A percentile compares a stretch with the other conserved stretches of the same genome.
Evolutionary conservation across 2,888 invertebrate genomes (phyloP).

Genomic region (Adelphocoris suturalis): DNA sequence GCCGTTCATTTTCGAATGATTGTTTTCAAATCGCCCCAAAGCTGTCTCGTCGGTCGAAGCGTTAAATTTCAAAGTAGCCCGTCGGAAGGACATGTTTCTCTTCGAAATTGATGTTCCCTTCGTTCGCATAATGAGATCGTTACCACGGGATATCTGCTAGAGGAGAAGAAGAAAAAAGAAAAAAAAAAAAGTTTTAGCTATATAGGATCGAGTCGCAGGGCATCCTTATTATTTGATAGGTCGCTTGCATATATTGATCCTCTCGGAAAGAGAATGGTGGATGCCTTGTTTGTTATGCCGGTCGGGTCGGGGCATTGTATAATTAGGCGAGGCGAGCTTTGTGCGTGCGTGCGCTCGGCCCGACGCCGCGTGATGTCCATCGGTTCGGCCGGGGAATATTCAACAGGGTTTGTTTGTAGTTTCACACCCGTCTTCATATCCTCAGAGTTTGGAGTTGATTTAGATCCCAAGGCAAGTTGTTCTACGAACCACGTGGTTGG

Average conservation of each 20-base stretch:
- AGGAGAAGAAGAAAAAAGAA: neutral
- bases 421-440: neutral
- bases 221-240: conserved; percentile 55
- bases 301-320: conserved; percentile 46
- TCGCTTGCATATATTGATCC: conserved; percentile 41
- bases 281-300: conserved; percentile 48
- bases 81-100: neutral
- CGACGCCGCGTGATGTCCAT: conserved; percentile 34
- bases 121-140: conserved; percentile 41
- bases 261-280: conserved; percentile 37
- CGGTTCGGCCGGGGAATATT: conserved; percentile 21
- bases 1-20: conserved; percentile 8
- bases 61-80: conserved; percentile 17
- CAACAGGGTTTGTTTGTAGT: conserved; percentile 20
- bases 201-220: conserved; percentile 44
- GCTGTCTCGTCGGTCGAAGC: neutral
- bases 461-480: too few relatives aligned
- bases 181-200: conserved; percentile 31
- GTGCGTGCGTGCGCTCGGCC: conserved; percentile 26
- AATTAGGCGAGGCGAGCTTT: conserved; percentile 45
- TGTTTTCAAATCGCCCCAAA: conserved; percentile 3
- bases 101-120: conserved; percentile 15
- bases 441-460: neutral
- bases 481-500: too few relatives aligned
- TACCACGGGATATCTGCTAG: conserved; percentile 3